These are phyloP conservation scores for Speoplatyrhinus poulsoni DNA, from an alignment of 2,113 vertebrate genomes.

Conservation along the genomic window DNA sequence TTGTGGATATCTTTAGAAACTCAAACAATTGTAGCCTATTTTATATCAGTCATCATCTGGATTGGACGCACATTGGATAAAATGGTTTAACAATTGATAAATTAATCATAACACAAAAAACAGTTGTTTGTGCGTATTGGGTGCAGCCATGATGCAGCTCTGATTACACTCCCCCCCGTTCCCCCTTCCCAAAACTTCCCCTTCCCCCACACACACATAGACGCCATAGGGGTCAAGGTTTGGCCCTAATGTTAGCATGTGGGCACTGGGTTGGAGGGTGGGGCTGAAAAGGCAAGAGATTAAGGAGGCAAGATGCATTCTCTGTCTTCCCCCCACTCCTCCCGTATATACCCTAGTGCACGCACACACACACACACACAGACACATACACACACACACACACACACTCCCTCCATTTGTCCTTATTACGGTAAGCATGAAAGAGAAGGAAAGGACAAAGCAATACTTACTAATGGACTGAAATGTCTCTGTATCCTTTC, in stretches of 20 bases:
- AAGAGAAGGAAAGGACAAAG: conserved; percentile 48
- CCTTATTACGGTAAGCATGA: conserved; percentile 68
- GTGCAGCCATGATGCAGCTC: conserved; percentile 80
- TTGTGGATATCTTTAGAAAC: neutral
- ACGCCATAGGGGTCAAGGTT: conserved; percentile 48
- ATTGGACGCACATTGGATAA: too few relatives aligned
- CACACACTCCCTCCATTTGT: conserved; percentile 66
- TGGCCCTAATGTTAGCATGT: conserved; percentile 77
- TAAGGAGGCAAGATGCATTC: conserved; percentile 75
- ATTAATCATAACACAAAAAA: conserved; percentile 71
- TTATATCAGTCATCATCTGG: too few relatives aligned
- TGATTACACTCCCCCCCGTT: conserved; percentile 62
- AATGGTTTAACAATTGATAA: neutral
- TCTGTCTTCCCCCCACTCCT: conserved; percentile 58
- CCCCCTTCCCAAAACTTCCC: too few relatives aligned
- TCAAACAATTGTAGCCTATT: neutral
- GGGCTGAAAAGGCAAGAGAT: conserved; percentile 79
- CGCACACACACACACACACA: conserved; percentile 19
- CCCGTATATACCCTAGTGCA: conserved; percentile 27
- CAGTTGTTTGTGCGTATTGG: conserved; percentile 83
- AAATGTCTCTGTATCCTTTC: conserved; percentile 53
- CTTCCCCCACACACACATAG: too few relatives aligned
- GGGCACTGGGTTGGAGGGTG: conserved; percentile 66
- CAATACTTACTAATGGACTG: conserved; percentile 75
- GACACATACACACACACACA: conserved; percentile 9